phyloP scores from a whole-genome alignment of 2,888 invertebrate species.

The Dione juno region DNA sequence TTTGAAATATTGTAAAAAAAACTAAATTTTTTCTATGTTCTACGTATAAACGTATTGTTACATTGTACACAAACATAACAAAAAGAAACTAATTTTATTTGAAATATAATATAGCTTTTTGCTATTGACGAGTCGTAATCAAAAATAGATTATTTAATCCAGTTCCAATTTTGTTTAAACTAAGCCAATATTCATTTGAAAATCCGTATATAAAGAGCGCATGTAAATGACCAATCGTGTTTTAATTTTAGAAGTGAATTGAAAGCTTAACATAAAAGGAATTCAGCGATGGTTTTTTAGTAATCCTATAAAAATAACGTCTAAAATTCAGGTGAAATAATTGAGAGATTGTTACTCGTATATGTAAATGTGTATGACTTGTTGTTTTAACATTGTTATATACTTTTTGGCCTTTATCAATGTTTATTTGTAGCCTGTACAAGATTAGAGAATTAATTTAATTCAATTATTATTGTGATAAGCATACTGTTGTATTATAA shows the following conservation, averaged over 20 bases:
- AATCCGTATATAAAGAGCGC: constrained; percentile 17
- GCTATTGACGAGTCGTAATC: background rate
- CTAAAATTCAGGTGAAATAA: constrained; percentile 45
- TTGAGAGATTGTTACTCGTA: constrained; percentile 34
- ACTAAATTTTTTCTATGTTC: no score
- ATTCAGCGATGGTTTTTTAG: constrained; percentile 30
- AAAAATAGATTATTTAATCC: constrained; percentile 1
- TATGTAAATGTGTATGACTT: constrained; percentile 47
- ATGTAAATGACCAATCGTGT: constrained; percentile 35
- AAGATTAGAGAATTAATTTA: constrained; percentile 31
- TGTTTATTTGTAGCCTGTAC: constrained; percentile 36
- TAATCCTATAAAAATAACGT: constrained; percentile 46
- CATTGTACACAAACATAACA: background rate
- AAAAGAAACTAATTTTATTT: background rate
- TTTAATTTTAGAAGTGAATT: constrained; percentile 37
- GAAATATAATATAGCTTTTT: constrained; percentile 7
- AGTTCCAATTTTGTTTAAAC: constrained; percentile 12
- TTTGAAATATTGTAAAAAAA: no score
- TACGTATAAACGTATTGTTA: no score
- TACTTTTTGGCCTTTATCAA: constrained; percentile 39
- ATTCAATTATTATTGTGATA: constrained; percentile 28
- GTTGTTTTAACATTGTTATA: constrained; percentile 42
- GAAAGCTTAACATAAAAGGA: constrained; percentile 27
- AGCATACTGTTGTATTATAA: constrained; percentile 13
- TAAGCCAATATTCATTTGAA: constrained; percentile 25